phyloP scores from a whole-genome alignment of 2,888 invertebrate genomes.

The Quadroppia sp. region DNA sequence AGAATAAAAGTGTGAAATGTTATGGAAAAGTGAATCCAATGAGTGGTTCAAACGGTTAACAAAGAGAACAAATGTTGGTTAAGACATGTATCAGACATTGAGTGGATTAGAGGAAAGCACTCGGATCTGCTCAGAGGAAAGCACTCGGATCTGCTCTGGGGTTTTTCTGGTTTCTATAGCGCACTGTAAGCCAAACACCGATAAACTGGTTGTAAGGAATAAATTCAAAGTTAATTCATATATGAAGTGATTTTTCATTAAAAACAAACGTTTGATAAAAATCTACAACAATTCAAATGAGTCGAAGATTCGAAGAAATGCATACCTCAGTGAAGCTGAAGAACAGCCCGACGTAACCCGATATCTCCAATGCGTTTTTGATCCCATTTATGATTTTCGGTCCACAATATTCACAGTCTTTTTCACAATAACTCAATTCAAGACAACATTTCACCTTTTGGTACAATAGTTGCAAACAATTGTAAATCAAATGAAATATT shows the following conservation, averaged over 20 bases:
- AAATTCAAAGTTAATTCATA: constrained; percentile 19
- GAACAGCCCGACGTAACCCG: constrained; percentile 88
- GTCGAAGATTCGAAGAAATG: constrained; percentile 35
- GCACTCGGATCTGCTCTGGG: constrained; percentile 94
- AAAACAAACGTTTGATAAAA: neutral
- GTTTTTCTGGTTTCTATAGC: constrained; percentile 98
- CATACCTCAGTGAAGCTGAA: constrained; percentile 96
- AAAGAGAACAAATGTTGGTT: neutral
- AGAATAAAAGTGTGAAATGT: neutral
- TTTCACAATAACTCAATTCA: neutral
- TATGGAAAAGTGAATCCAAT: neutral
- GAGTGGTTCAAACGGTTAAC: neutral
- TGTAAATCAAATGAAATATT: neutral
- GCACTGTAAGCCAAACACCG: constrained; percentile 92
- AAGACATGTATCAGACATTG: constrained; percentile 5
- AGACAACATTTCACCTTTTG: constrained; percentile 34
- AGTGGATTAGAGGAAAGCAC: constrained; percentile 60
- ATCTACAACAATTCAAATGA: neutral
- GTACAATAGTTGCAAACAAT: neutral
- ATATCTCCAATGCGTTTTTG: constrained; percentile 78
- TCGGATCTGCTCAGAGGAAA: constrained; percentile 83
- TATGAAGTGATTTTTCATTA: neutral
- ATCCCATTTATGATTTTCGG: constrained; percentile 68
- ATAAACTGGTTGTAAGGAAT: constrained; percentile 66
- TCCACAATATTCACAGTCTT: constrained; percentile 48